phyloP scores from a whole-genome alignment of 2,797 vertebrate genomes.

The Eulemur coronatus region DNA sequence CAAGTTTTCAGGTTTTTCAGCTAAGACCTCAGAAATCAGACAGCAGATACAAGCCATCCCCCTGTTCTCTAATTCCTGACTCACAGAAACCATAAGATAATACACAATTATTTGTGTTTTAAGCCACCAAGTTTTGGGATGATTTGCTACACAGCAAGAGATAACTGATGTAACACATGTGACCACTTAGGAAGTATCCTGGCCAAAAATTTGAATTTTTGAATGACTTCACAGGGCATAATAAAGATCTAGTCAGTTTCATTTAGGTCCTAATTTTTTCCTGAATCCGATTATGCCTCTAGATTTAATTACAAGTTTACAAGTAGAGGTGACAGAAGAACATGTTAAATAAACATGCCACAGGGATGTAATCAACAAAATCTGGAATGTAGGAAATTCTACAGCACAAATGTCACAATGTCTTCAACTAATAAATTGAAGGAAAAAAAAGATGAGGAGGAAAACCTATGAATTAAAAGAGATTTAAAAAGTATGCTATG shows the following conservation, averaged over 20 bases:
- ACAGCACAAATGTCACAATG: neutral
- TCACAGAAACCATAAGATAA: neutral
- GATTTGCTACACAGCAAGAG: neutral
- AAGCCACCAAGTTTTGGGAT: neutral
- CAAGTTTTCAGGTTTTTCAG: neutral
- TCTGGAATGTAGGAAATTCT: neutral
- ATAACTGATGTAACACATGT: neutral
- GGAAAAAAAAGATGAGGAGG: neutral
- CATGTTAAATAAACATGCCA: neutral
- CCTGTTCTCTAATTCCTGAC: neutral
- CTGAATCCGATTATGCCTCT: neutral
- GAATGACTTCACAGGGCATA: neutral
- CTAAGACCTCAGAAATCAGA: neutral
- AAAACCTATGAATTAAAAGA: neutral
- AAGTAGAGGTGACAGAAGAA: neutral
- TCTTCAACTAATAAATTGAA: neutral
- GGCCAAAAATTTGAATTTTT: neutral
- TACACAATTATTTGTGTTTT: neutral
- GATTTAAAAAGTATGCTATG: neutral
- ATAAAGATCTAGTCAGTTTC: neutral
- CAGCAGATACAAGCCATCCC: neutral
- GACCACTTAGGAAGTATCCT: neutral
- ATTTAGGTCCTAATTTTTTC: neutral
- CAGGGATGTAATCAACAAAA: neutral
- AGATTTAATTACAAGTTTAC: constrained; percentile 25